phyloP scores from a whole-genome alignment of 2,113 vertebrate genomes.

The Butorides virescens region DNA sequence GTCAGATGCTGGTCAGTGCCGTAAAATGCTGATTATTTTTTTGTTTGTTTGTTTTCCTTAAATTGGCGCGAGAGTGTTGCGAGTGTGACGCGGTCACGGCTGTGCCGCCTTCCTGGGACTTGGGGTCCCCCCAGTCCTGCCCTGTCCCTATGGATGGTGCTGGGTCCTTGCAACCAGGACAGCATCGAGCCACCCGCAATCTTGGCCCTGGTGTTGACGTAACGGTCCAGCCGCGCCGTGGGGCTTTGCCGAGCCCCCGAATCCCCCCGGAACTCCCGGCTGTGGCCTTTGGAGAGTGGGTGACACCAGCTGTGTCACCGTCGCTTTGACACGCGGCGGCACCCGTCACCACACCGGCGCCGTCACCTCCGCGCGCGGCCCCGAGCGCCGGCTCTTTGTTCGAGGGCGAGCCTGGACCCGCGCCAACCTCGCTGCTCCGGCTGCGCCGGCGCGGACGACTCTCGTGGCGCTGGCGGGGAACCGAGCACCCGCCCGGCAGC shows the following conservation, averaged over 20 bases:
- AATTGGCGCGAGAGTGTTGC: background rate
- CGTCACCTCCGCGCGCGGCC: background rate
- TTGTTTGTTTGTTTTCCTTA: background rate
- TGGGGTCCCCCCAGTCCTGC: background rate
- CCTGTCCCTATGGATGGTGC: background rate
- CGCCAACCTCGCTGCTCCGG: background rate
- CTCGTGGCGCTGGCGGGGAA: background rate
- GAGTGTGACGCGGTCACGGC: accelerated
- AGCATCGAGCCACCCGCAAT: accelerated
- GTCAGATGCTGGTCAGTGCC: accelerated
- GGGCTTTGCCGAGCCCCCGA: background rate
- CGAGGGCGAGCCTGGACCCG: background rate
- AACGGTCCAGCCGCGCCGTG: accelerated
- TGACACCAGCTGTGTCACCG: background rate
- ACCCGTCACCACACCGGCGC: background rate
- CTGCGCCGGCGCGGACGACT: background rate
- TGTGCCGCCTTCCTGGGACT: background rate
- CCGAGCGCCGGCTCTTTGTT: background rate
- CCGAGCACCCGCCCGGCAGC: accelerated
- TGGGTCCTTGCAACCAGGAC: accelerated
- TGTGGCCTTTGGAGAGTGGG: background rate
- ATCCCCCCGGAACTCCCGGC: background rate
- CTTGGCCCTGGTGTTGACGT: background rate
- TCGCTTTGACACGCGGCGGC: background rate
- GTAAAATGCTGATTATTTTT: background rate